These are phyloP conservation scores for Margarornis squamiger DNA, from an alignment of 2,797 vertebrate genomes.

Conservation along the genomic window DNA sequence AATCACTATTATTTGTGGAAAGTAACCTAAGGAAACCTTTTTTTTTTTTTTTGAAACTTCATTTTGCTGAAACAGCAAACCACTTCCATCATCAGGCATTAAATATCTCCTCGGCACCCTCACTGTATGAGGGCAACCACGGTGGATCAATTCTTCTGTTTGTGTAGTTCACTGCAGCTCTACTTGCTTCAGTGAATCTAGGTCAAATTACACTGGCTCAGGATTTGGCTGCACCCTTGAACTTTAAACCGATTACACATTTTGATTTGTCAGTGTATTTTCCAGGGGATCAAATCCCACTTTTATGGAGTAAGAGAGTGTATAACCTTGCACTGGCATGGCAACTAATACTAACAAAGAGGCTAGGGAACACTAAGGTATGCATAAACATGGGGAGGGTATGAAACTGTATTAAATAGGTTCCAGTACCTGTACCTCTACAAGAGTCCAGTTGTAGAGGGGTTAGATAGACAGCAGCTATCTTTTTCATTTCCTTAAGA, in stretches of 20 bases:
- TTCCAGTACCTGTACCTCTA: neutral
- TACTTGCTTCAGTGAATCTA: conserved; percentile 29
- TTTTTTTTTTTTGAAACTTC: neutral
- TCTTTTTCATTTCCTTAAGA: neutral
- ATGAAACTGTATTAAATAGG: neutral
- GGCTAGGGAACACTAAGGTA: neutral
- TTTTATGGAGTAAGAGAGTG: neutral
- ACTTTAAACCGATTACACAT: conserved; percentile 63
- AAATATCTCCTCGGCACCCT: neutral
- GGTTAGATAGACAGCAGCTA: neutral
- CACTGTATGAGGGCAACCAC: neutral
- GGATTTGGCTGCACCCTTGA: conserved; percentile 56
- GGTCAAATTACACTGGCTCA: conserved; percentile 56
- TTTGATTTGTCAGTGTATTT: conserved; percentile 61
- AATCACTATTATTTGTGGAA: neutral
- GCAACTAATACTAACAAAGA: neutral
- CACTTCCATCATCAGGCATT: neutral
- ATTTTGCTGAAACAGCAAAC: conserved; percentile 9
- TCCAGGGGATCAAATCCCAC: conserved; percentile 26
- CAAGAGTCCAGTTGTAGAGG: neutral
- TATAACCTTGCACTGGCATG: neutral
- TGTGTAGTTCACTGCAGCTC: neutral
- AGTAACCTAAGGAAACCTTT: neutral
- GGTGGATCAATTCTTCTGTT: neutral
- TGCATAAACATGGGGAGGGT: neutral